A percentile compares a stretch with the other conserved stretches of the same genome.
Evolutionary conservation across 1,140 invertebrate genomes (phyloP).

Genomic region (Brachionus calyciflorus): DNA sequence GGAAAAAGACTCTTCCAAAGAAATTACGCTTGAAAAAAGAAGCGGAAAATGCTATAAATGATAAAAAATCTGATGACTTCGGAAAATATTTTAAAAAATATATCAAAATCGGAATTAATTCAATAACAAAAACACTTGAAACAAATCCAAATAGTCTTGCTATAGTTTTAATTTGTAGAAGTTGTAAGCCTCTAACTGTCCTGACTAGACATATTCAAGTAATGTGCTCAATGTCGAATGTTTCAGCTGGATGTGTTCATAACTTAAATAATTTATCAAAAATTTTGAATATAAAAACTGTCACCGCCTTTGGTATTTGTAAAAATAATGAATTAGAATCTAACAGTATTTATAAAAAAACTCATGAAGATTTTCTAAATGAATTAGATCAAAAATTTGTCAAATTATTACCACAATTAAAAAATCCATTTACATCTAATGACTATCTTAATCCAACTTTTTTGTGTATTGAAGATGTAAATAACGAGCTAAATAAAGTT

Average conservation of each 20-base stretch:
- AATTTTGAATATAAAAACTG: conserved; percentile 46
- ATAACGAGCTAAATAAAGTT: not conserved
- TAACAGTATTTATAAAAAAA: no score
- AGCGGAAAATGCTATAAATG: not conserved
- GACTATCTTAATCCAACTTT: not conserved
- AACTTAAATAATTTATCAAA: conserved; percentile 7
- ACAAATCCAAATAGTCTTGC: conserved; percentile 1
- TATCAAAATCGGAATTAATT: conserved; percentile 31
- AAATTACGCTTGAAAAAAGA: not conserved
- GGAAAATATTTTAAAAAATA: not conserved
- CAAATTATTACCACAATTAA: not conserved
- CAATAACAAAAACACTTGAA: conserved; percentile 16
- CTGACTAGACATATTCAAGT: conserved; percentile 28
- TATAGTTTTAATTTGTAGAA: conserved; percentile 1
- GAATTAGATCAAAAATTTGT: not conserved
- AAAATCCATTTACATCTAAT: conserved; percentile 9
- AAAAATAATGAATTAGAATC: not conserved
- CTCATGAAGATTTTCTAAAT: not conserved
- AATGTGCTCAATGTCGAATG: conserved; percentile 6
- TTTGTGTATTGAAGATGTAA: not conserved
- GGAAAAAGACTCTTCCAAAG: conserved; percentile 27
- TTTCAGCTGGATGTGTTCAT: conserved; percentile 5
- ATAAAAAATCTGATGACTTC: not conserved
- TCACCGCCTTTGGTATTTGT: not conserved
- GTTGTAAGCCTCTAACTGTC: conserved; percentile 13